phyloP scores from a whole-genome alignment of 2,888 invertebrate species.

The Lasioglossum morio region DNA sequence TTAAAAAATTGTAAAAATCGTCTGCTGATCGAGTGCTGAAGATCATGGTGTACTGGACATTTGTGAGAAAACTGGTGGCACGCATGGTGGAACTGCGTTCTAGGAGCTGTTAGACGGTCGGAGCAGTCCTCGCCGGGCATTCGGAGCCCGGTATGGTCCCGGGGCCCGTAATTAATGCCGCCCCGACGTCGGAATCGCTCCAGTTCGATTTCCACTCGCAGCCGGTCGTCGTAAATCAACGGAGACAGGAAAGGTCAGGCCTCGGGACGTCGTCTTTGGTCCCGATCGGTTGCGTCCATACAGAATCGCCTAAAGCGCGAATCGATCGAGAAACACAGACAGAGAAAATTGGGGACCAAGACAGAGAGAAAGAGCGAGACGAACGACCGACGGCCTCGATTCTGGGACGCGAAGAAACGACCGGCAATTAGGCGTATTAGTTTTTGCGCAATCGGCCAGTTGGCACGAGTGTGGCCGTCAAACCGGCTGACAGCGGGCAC shows the following conservation, averaged over 20 bases:
- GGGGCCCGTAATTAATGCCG: constrained; percentile 68
- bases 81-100: not conserved
- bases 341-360: not conserved
- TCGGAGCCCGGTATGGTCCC: constrained; percentile 23
- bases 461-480: constrained; percentile 15
- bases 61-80: too few relatives aligned
- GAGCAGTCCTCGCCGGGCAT: not conserved
- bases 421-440: constrained; percentile 67
- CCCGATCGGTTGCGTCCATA: constrained; percentile 33
- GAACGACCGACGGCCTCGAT: constrained; percentile 42
- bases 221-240: constrained; percentile 71
- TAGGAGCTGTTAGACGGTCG: constrained; percentile 4
- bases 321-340: constrained; percentile 44
- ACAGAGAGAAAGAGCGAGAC: not conserved
- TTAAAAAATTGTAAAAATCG: too few relatives aligned
- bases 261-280: constrained; percentile 13
- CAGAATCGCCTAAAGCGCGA: constrained; percentile 45
- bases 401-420: constrained; percentile 47
- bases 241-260: constrained; percentile 69
- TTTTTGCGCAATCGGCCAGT: constrained; percentile 61
- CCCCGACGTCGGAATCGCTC: constrained; percentile 67
- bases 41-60: too few relatives aligned
- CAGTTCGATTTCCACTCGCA: constrained; percentile 71
- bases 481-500: constrained; percentile 14
- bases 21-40: too few relatives aligned